Base-by-base conservation (phyloP, 2,113 vertebrate genomes). In the Centrocercus urophasianus region DNA sequence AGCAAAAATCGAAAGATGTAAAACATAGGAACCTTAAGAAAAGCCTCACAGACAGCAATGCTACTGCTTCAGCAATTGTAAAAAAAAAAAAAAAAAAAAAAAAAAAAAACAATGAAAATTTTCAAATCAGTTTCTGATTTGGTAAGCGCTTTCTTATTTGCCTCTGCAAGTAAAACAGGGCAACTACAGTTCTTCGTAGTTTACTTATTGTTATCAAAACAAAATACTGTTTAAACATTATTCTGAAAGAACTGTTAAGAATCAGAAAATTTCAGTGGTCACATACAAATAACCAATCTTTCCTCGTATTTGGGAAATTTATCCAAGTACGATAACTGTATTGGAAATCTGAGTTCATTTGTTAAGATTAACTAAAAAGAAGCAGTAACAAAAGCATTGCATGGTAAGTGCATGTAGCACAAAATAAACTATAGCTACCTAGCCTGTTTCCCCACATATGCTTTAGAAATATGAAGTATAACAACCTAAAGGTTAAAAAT, bases 31-130 rank as follows among this genome's bases (percentile, higher is more conserved):
- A 85, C 54, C 24, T 30, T 78, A 21, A 52, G 38, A 50, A 71
- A 83, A 89, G 22, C 47, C 50, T 75, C 54, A 66, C 2, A 50
- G 28, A 15, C n/a, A n/a, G 75, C 30, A 81, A 4, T 85, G 78
- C 52, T 72, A 77, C 47, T 83, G 63, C 18, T 91, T 83, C 57
- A 70, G 67, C 60, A 88, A 75, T 63, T 48, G 21, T 4, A 38
- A 38, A 47, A 38, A 38, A 38, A 47, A 21, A 18, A 45, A 45
- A 45, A 45, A 16, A 45, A 18, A 38, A 38, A 38, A 18, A 45
- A 48, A 0, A 0, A 93, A 93, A 93, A 96, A 92, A 93, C 83
- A 89, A 50, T 89, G 42, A n/a, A 86, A 80, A 47, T 92, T 91
- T 93, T 64, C 50, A 67, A 32, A 28, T 75, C 36, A 25, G 19